Evolutionary conservation across 2,797 vertebrate genomes (phyloP).

Genomic region (Acestrorhynchus altus): DNA sequence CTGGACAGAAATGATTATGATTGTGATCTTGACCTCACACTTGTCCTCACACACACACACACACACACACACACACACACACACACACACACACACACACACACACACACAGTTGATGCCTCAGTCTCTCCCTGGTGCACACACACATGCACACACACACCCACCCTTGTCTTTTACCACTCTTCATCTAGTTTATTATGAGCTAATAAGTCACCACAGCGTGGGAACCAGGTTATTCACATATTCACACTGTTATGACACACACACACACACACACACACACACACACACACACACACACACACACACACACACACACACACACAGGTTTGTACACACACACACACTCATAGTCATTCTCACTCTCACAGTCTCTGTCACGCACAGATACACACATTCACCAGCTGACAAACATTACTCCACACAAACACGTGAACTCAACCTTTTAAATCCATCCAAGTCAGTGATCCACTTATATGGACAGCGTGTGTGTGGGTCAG

Average conservation of each 20-base stretch:
- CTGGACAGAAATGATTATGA: background rate
- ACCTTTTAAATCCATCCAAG: background rate
- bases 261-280: constrained; percentile 33
- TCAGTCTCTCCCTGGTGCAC: background rate
- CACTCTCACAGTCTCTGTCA: constrained; percentile 4
- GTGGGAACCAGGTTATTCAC: constrained; percentile 58
- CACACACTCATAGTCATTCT: background rate
- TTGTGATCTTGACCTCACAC: background rate
- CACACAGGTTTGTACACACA: background rate
- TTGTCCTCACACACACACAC: background rate
- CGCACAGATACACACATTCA: background rate
- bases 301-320: constrained; percentile 10
- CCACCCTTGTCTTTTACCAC: constrained; percentile 35
- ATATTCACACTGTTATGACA: constrained; percentile 49
- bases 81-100: constrained; percentile 26
- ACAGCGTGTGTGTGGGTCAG: background rate
- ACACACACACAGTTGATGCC: background rate
- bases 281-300: constrained; percentile 30
- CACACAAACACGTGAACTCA: background rate
- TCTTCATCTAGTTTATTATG: constrained; percentile 54
- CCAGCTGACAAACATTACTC: background rate
- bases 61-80: constrained; percentile 12
- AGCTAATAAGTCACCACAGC: constrained; percentile 56
- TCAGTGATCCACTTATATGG: background rate
- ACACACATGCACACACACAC: constrained; percentile 23